These are phyloP conservation scores for Aegotheles bennettii DNA, from an alignment of 2,113 vertebrate species.

Conservation along the genomic window DNA sequence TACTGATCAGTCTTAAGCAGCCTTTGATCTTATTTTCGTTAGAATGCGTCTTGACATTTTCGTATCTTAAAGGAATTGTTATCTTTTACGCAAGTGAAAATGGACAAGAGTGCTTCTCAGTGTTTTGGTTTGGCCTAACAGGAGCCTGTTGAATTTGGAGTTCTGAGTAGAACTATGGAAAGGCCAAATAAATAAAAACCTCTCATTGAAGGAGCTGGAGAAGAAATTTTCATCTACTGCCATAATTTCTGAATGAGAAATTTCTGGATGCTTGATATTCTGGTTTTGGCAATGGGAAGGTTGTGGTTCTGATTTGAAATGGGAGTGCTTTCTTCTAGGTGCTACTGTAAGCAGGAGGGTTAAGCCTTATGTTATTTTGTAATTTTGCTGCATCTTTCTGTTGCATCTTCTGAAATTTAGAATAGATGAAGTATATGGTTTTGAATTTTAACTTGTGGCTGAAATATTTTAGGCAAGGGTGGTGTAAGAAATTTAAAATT, in stretches of 20 bases:
- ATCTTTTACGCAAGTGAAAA: not conserved
- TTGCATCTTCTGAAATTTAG: not conserved
- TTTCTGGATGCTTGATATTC: not conserved
- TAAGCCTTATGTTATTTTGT: not conserved
- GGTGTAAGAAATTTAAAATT: not conserved
- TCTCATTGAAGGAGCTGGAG: not conserved
- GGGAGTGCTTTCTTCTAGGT: not conserved
- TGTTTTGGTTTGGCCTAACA: not conserved
- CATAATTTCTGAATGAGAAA: not conserved
- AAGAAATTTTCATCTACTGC: not conserved
- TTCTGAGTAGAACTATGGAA: not conserved
- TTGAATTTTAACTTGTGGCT: not conserved
- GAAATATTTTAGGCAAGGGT: not conserved
- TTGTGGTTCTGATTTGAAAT: not conserved
- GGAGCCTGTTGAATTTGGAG: not conserved
- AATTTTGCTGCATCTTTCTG: not conserved
- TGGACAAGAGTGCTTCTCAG: not conserved
- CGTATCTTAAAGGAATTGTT: accelerated
- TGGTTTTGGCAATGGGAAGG: not conserved
- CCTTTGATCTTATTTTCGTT: not conserved
- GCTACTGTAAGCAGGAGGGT: not conserved
- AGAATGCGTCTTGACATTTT: not conserved
- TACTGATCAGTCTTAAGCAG: not conserved
- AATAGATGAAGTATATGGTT: not conserved
- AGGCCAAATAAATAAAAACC: not conserved